Conservation (phyloP, 2,797 vertebrate genomes). For the Schizopygopsis pylzovi region DNA sequence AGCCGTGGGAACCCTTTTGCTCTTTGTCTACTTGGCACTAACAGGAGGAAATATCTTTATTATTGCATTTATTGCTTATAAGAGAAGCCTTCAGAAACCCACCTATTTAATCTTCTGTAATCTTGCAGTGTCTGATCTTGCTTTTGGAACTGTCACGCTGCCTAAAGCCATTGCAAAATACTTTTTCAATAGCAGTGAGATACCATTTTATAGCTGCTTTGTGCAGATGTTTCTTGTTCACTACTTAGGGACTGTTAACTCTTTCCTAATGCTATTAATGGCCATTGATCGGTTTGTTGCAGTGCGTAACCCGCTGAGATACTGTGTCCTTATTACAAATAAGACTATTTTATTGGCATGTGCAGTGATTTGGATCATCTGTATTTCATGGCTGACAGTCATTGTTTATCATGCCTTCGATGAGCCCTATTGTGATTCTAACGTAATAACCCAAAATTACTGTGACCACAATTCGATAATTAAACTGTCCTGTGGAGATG, state of each 20-base stretch:
- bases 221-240: constrained; percentile 75
- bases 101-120: constrained; percentile 71
- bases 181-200: constrained; percentile 62
- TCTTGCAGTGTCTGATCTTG: constrained; percentile 69
- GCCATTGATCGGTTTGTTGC: constrained; percentile 73
- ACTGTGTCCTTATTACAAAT: constrained; percentile 71
- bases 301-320: constrained; percentile 69
- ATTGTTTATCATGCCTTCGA: neutral
- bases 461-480: constrained; percentile 44
- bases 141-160: constrained; percentile 66
- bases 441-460: constrained; percentile 47
- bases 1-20: constrained; percentile 59
- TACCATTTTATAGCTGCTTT: constrained; percentile 69
- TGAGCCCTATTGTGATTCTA: constrained; percentile 49
- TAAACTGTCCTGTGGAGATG: constrained; percentile 50
- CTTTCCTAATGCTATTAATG: constrained; percentile 70
- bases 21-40: constrained; percentile 64
- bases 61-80: constrained; percentile 64
- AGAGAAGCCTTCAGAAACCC: constrained; percentile 70
- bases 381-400: neutral
- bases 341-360: constrained; percentile 55
- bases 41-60: constrained; percentile 70
- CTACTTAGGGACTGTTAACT: constrained; percentile 64
- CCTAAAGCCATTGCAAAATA: constrained; percentile 72
- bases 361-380: constrained; percentile 20